phyloP scores from a whole-genome alignment of 2,113 vertebrate species.

The Hemiprocne comata region DNA sequence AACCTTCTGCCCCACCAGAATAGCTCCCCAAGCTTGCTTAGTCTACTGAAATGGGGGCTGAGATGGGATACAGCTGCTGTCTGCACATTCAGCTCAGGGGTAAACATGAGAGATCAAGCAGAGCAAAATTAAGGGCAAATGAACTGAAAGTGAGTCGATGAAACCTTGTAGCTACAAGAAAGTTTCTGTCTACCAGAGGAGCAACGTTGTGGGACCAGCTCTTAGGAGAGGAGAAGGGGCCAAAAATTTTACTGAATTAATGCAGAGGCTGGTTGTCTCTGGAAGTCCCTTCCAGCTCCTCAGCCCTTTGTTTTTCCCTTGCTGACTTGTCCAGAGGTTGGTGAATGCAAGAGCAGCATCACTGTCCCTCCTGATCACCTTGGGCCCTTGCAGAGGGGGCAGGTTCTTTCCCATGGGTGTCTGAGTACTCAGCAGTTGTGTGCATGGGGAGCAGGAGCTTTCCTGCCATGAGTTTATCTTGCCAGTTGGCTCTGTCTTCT shows the following conservation, averaged over 20 bases:
- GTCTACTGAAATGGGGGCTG: not conserved
- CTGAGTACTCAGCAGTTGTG: not conserved
- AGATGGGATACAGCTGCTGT: conserved; percentile 26
- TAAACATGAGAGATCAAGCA: not conserved
- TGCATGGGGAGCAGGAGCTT: not conserved
- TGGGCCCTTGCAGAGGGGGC: not conserved
- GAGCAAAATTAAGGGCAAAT: not conserved
- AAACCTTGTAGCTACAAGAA: not conserved
- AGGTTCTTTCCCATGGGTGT: not conserved
- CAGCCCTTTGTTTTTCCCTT: not conserved
- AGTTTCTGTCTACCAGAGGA: not conserved
- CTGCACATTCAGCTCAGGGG: conserved; percentile 16
- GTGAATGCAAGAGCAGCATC: not conserved
- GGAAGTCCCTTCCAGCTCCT: not conserved
- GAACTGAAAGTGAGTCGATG: not conserved
- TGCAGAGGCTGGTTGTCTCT: not conserved
- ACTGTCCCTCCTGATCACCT: not conserved
- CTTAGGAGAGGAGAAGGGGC: not conserved
- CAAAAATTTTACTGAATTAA: not conserved
- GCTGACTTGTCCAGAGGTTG: not conserved
- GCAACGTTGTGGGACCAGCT: not conserved
- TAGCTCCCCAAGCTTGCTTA: not conserved
- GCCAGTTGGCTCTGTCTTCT: not conserved
- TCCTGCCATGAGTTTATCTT: not conserved
- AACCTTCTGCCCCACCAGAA: not conserved